Evolutionary conservation across 2,797 vertebrate genomes (phyloP), one percentile per base, ranked within the genome.

Genomic region (Pachyuromys duprasi): DNA sequence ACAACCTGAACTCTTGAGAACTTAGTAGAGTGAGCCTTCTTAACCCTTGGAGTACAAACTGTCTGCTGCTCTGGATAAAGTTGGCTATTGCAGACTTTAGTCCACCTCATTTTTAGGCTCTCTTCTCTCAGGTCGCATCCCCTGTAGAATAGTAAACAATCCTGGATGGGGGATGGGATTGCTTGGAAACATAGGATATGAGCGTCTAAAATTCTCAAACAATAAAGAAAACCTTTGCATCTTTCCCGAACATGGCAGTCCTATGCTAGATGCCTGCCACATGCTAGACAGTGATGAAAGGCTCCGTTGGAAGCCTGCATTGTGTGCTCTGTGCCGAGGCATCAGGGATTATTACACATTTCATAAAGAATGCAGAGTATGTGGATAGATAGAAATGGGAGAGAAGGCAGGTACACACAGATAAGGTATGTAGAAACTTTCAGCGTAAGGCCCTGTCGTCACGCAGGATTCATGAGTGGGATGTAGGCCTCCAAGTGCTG

Each of bases 311-410:
- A 9, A 24, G 80, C 84, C 89, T 31, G 75, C 33, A 17, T 24
- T 80, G 33, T 89, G 74, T 33, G 69, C 49, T 86, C 83, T 74
- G 36, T 67, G 33, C 65, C 24, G 33, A 72, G 88, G 86, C 17
- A 42, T 60, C 39, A 60, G 88, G 42, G 57, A 42, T 83, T 33
- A 36, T 90, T 39, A 82, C 17, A n/a, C 22, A 69, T 89, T 92
- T 89, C 80, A 93, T 75, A 87, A 81, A 81, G 31, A 60, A 69
- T 63, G n/a, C 39, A 76, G 62, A 57, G 26, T 60, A 89, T 84
- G 69, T 31, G 57, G 45, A 57, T 22, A 17, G 45, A 57, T 22
- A 17, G 55, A 72, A 86, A 90, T 22, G 45, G 33, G 82, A 82
- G 63, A 82, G 36, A 86, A 55, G 55, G 60, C 70, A 87, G 91